Percentiles rank a stretch among this genome's conserved stretches.
phyloP scores from a whole-genome alignment of 2,888 invertebrate species.

The Lepidochrysops patricia region DNA sequence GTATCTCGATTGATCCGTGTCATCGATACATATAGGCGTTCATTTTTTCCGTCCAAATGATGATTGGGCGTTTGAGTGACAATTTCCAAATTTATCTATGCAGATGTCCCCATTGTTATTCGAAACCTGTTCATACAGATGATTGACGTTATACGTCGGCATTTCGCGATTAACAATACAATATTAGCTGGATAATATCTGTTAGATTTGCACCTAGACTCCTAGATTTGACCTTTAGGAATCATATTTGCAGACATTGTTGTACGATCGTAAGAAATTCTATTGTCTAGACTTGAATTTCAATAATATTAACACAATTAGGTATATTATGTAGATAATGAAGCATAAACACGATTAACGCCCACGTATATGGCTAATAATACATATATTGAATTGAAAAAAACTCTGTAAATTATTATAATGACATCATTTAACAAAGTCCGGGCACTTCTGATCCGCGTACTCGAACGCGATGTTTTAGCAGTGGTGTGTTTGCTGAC shows the following conservation, averaged over 20 bases:
- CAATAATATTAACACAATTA: constrained; percentile 17
- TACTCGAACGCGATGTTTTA: constrained; percentile 40
- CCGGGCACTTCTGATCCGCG: constrained; percentile 12
- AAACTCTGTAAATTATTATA: neutral
- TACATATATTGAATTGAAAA: neutral
- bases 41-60: constrained; percentile 35
- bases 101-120: constrained; percentile 59
- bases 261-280: constrained; percentile 27
- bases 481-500: constrained; percentile 52
- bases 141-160: constrained; percentile 47
- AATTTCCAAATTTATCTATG: constrained; percentile 51
- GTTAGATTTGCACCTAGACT: constrained; percentile 42
- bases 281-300: constrained; percentile 25
- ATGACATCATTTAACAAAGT: constrained; percentile 10
- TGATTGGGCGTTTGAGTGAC: constrained; percentile 50
- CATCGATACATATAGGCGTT: constrained; percentile 36
- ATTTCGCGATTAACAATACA: constrained; percentile 35
- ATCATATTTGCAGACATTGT: constrained; percentile 43
- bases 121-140: constrained; percentile 54
- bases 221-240: constrained; percentile 46
- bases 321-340: constrained; percentile 26
- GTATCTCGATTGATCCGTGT: constrained; percentile 41
- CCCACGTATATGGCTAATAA: constrained; percentile 21
- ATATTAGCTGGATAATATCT: constrained; percentile 37
- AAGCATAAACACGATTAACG: constrained; percentile 20